Conservation (phyloP, 2,797 vertebrate genomes). For the Enteromius treurensis region DNA sequence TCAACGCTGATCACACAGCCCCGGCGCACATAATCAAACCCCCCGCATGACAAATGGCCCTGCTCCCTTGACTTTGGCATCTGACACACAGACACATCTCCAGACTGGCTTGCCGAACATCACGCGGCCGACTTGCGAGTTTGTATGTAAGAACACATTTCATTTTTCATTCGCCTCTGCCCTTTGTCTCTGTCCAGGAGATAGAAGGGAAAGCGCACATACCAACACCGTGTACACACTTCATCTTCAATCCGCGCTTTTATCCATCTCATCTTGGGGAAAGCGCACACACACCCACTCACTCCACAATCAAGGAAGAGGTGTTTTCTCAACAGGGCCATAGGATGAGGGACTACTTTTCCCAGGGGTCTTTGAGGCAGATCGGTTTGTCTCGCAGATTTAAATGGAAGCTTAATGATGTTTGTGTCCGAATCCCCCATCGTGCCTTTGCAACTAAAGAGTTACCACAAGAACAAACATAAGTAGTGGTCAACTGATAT, state of each 20-base stretch:
- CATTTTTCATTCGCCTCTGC: slow-evolving; percentile 55
- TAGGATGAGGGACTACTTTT: slow-evolving; percentile 50
- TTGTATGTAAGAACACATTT: slow-evolving; percentile 58
- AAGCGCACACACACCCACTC: slow-evolving; percentile 37
- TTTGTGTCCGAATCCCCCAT: slow-evolving; percentile 43
- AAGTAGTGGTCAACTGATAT: background rate
- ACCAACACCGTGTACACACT: slow-evolving; percentile 49
- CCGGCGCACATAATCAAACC: slow-evolving; percentile 92
- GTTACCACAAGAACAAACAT: background rate
- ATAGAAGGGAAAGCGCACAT: slow-evolving; percentile 41
- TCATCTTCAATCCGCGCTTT: slow-evolving; percentile 58
- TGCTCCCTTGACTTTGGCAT: slow-evolving; percentile 90
- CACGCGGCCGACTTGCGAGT: slow-evolving; percentile 37
- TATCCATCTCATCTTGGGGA: slow-evolving; percentile 59
- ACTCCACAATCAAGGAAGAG: slow-evolving; percentile 47
- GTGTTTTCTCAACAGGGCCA: slow-evolving; percentile 25
- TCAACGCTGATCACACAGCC: slow-evolving; percentile 97
- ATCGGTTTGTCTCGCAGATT: slow-evolving; percentile 33
- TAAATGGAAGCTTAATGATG: slow-evolving; percentile 51
- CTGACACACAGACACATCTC: slow-evolving; percentile 94
- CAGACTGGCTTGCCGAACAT: slow-evolving; percentile 66
- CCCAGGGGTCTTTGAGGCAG: slow-evolving; percentile 49
- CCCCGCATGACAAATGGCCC: slow-evolving; percentile 96
- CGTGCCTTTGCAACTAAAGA: slow-evolving; percentile 3
- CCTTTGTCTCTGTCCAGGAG: slow-evolving; percentile 58